A percentile compares a stretch with the other conserved stretches of the same genome.
These are phyloP conservation scores for Sialia sialis DNA, from an alignment of 2,113 vertebrate species.

Conservation along the genomic window DNA sequence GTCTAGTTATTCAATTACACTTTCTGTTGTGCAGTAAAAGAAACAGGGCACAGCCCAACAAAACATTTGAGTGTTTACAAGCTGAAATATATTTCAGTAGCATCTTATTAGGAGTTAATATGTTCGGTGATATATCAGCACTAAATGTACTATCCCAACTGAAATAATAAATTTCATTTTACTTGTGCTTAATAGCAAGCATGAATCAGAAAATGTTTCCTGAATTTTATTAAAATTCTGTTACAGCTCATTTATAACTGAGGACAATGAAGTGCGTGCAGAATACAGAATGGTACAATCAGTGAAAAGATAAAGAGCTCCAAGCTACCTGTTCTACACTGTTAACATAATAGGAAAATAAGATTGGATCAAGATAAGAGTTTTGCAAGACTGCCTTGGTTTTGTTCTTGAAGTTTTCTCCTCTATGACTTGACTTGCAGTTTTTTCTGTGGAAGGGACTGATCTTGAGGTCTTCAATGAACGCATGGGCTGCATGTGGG, in stretches of 20 bases:
- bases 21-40: neutral
- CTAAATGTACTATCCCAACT: neutral
- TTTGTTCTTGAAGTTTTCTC: neutral
- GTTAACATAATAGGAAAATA: constrained; percentile 41
- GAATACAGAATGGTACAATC: constrained; percentile 8
- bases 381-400: neutral
- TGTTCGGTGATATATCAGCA: neutral
- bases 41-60: neutral
- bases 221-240: constrained; percentile 43
- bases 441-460: neutral
- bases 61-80: constrained; percentile 2
- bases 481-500: fast-evolving
- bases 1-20: neutral
- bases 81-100: neutral
- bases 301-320: constrained; percentile 28
- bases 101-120: constrained; percentile 28
- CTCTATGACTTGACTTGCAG: neutral
- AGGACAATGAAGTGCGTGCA: constrained; percentile 13
- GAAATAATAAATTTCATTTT: constrained; percentile 46
- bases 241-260: constrained; percentile 36
- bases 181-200: constrained; percentile 14
- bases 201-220: constrained; percentile 33
- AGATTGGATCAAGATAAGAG: constrained; percentile 9
- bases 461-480: neutral
- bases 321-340: neutral